Evolutionary conservation across 1,140 invertebrate species (phyloP).

Genomic region (Coenobita brevimanus): DNA sequence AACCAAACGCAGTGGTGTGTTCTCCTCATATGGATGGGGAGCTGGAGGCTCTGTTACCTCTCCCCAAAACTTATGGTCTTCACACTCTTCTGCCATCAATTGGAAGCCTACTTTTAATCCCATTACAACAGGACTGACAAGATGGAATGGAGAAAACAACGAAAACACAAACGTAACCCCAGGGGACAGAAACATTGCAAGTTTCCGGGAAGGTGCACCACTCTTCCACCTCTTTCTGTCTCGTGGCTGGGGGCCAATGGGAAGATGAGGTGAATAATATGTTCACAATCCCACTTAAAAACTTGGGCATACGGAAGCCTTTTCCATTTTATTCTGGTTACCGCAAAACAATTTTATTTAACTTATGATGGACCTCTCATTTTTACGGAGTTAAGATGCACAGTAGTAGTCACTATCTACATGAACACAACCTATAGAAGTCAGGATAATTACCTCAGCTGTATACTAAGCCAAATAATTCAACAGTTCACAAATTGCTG

Average conservation of each 20-base stretch:
- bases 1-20: slow-evolving; percentile 34
- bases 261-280: slow-evolving; percentile 32
- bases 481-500: too few relatives aligned
- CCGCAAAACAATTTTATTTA: too few relatives aligned
- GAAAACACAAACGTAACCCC: background rate
- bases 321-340: too few relatives aligned
- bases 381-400: too few relatives aligned
- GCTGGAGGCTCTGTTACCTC: slow-evolving; percentile 35
- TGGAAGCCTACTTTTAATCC: background rate
- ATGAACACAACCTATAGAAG: too few relatives aligned
- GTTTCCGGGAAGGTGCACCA: slow-evolving; percentile 15
- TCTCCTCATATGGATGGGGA: slow-evolving; percentile 37
- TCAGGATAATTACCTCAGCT: too few relatives aligned
- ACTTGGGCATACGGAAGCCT: background rate
- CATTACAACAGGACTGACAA: background rate
- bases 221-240: slow-evolving; percentile 46
- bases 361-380: background rate
- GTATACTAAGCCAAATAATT: too few relatives aligned
- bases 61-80: background rate
- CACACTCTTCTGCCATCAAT: background rate
- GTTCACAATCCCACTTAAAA: background rate
- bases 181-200: slow-evolving; percentile 14
- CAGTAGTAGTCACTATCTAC: too few relatives aligned
- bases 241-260: slow-evolving; percentile 44
- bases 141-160: background rate